Evolutionary conservation across 1,140 invertebrate genomes (phyloP).

Genomic region (Yoshiicerus persimilis): DNA sequence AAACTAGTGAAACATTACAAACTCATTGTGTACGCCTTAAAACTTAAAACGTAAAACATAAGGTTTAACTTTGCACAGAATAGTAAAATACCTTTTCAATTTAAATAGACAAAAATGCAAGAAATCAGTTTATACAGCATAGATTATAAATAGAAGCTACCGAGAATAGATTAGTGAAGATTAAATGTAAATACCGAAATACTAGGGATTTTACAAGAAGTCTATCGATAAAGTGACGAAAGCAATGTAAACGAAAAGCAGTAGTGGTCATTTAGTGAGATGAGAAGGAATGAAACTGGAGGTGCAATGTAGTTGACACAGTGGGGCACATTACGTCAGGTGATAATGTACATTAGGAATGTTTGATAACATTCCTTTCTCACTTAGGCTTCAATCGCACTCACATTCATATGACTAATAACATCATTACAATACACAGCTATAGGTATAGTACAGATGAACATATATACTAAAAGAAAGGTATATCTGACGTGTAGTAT

Average conservation of each 20-base stretch:
- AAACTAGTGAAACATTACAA: no score
- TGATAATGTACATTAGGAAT: constrained; percentile 30
- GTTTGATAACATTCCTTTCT: constrained; percentile 28
- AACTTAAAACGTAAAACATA: no score
- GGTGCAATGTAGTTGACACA: constrained; percentile 36
- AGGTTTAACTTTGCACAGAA: no score
- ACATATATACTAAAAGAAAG: no score
- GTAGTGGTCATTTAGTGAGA: neutral
- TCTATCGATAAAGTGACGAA: neutral
- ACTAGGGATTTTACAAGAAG: neutral
- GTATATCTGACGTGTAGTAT: neutral
- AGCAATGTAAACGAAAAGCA: neutral
- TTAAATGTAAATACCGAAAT: no score
- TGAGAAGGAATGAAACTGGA: neutral
- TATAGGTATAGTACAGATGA: neutral
- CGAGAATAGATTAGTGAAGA: no score
- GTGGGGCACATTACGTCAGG: constrained; percentile 21
- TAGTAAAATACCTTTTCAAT: no score
- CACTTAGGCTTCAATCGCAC: neutral
- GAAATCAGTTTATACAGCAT: no score
- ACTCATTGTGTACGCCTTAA: no score
- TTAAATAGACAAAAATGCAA: no score
- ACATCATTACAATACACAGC: neutral
- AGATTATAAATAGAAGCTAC: no score
- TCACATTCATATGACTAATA: neutral